Conservation (phyloP, 2,888 invertebrate genomes). For the Synanthedon tipuliformis region DNA sequence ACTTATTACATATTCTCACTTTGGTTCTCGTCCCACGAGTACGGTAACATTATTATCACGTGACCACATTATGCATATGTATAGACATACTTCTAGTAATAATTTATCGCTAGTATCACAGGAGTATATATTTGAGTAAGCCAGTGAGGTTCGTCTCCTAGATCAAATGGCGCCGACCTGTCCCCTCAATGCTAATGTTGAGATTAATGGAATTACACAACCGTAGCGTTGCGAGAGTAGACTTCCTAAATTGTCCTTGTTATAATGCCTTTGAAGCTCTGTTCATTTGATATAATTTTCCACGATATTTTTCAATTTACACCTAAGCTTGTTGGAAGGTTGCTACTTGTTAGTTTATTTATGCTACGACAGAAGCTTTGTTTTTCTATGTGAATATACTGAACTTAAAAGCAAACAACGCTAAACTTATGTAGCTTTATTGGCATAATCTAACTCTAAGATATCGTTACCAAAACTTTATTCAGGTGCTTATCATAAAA, state of each 20-base stretch:
- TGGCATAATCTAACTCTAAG: too few species aligned
- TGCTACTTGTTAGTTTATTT: not conserved
- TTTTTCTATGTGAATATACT: too few species aligned
- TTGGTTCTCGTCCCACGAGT: too few species aligned
- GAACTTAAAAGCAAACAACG: too few species aligned
- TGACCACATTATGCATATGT: not conserved
- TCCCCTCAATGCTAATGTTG: constrained; percentile 50
- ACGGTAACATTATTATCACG: too few species aligned
- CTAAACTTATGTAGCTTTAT: too few species aligned
- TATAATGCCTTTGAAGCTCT: constrained; percentile 29
- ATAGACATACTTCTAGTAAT: constrained; percentile 14
- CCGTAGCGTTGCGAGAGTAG: constrained; percentile 19
- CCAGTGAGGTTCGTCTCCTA: constrained; percentile 28
- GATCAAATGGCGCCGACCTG: constrained; percentile 47
- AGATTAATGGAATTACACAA: constrained; percentile 54
- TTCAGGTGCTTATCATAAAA: too few species aligned
- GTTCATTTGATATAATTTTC: constrained; percentile 15
- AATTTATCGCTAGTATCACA: constrained; percentile 40
- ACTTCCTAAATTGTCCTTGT: constrained; percentile 33
- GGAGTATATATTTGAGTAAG: constrained; percentile 34
- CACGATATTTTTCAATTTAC: constrained; percentile 11
- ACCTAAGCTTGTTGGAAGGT: not conserved
- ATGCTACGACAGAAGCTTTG: too few species aligned
- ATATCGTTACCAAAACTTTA: too few species aligned
- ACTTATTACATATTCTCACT: too few species aligned